A percentile compares a stretch with the other conserved stretches of the same genome.
Evolutionary conservation across 2,888 invertebrate species (phyloP).

Genomic region (Lymantria dispar): DNA sequence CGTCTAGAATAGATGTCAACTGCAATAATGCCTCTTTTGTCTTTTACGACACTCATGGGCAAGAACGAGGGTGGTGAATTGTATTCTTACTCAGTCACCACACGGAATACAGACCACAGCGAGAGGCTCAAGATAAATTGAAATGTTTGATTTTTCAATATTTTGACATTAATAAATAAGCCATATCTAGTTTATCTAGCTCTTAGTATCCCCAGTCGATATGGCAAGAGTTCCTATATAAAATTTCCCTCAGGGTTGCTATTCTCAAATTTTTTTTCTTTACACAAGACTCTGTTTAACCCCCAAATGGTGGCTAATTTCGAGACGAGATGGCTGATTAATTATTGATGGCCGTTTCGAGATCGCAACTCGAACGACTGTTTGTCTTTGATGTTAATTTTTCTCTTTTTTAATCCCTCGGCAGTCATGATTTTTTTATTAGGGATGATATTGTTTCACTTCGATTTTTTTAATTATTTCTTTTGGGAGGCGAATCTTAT

Average conservation of each 20-base stretch:
- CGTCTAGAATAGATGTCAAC: too few species aligned
- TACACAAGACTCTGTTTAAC: slow-evolving; percentile 63
- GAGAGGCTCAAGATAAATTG: too few species aligned
- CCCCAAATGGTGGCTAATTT: slow-evolving; percentile 76
- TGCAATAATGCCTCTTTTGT: too few species aligned
- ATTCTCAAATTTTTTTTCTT: slow-evolving; percentile 58
- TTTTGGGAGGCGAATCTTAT: too few species aligned
- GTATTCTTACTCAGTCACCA: too few species aligned
- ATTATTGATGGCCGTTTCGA: slow-evolving; percentile 73
- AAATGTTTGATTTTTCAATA: too few species aligned
- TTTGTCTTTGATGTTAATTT: slow-evolving; percentile 75
- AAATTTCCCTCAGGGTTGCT: slow-evolving; percentile 75
- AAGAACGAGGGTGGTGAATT: too few species aligned
- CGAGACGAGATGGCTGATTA: slow-evolving; percentile 72
- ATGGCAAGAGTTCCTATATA: slow-evolving; percentile 63
- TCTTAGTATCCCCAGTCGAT: slow-evolving; percentile 48
- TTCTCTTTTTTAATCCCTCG: slow-evolving; percentile 57
- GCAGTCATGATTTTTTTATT: slow-evolving; percentile 56
- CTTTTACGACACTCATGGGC: too few species aligned
- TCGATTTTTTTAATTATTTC: slow-evolving; percentile 17
- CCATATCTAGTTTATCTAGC: slow-evolving; percentile 37
- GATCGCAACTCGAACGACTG: slow-evolving; percentile 54
- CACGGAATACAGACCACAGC: too few species aligned
- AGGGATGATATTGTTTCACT: slow-evolving; percentile 48
- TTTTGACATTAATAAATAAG: too few species aligned